These are phyloP conservation scores for Neodiprion fabricii DNA, from an alignment of 1,140 invertebrate species.

Conservation along the genomic window DNA sequence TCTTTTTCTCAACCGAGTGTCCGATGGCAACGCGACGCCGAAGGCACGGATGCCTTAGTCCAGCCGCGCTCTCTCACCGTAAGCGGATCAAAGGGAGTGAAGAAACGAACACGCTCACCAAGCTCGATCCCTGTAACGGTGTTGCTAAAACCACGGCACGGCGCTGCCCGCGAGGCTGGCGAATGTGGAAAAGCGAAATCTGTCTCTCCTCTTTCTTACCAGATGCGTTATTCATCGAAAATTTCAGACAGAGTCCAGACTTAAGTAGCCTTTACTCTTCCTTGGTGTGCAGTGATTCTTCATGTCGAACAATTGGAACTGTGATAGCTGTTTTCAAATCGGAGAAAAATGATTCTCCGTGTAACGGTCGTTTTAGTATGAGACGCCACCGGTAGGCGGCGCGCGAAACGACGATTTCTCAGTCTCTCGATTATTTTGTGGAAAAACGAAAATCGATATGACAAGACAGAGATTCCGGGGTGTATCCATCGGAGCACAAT, in stretches of 20 bases:
- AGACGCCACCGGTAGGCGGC: too few relatives aligned
- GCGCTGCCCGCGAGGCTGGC: background rate
- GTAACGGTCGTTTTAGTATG: too few relatives aligned
- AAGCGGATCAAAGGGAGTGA: background rate
- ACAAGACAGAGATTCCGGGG: too few relatives aligned
- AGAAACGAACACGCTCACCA: background rate
- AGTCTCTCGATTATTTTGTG: too few relatives aligned
- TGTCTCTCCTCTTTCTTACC: background rate
- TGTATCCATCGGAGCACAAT: too few relatives aligned
- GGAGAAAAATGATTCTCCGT: too few relatives aligned
- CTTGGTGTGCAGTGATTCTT: too few relatives aligned
- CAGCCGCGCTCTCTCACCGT: background rate
- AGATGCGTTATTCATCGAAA: background rate
- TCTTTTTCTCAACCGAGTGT: background rate
- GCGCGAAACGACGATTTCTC: too few relatives aligned
- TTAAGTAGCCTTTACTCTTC: too few relatives aligned
- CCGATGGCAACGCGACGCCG: background rate
- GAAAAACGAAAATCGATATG: too few relatives aligned
- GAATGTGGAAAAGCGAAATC: background rate
- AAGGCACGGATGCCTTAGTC: background rate
- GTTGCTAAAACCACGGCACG: background rate
- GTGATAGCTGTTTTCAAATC: too few relatives aligned
- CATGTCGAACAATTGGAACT: too few relatives aligned
- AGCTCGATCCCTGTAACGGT: background rate
- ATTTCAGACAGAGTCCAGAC: background rate